These are phyloP conservation scores for Scomber scombrus DNA, from an alignment of 2,113 vertebrate species.

Conservation along the genomic window DNA sequence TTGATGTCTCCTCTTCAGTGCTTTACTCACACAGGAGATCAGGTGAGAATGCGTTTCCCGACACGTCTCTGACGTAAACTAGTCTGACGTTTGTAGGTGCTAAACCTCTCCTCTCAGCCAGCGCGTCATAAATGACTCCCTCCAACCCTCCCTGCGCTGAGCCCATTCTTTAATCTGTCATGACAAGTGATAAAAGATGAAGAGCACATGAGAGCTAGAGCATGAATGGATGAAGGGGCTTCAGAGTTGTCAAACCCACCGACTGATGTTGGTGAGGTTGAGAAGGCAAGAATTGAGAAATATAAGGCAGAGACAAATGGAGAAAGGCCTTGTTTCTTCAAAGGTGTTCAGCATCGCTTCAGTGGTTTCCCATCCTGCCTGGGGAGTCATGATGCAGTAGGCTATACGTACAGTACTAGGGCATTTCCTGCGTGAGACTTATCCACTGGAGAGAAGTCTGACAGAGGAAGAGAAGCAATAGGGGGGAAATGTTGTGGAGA, in stretches of 20 bases:
- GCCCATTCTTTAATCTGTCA: slow-evolving; percentile 9
- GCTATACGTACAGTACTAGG: background rate
- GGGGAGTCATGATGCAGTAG: slow-evolving; percentile 22
- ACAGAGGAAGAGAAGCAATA: background rate
- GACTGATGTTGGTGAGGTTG: slow-evolving; percentile 6
- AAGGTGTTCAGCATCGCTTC: slow-evolving; percentile 28
- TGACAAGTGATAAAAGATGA: slow-evolving; percentile 18
- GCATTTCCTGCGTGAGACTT: slow-evolving; percentile 17
- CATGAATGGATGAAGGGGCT: background rate
- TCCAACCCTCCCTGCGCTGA: background rate
- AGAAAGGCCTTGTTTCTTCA: slow-evolving; percentile 47
- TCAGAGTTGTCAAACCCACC: slow-evolving; percentile 31
- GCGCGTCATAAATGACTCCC: slow-evolving; percentile 15
- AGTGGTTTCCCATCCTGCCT: slow-evolving; percentile 31
- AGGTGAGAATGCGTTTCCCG: background rate
- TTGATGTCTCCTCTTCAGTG: background rate
- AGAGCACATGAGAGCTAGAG: slow-evolving; percentile 1
- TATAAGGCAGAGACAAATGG: background rate
- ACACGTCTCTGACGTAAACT: background rate
- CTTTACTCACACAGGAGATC: background rate
- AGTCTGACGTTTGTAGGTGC: slow-evolving; percentile 1
- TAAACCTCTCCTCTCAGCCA: slow-evolving; percentile 14
- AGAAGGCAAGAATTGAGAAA: slow-evolving; percentile 9
- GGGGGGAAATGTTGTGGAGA: background rate
- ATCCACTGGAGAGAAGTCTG: background rate